phyloP scores from a whole-genome alignment of 1,140 invertebrate species.

The Drosophila bifasciata region DNA sequence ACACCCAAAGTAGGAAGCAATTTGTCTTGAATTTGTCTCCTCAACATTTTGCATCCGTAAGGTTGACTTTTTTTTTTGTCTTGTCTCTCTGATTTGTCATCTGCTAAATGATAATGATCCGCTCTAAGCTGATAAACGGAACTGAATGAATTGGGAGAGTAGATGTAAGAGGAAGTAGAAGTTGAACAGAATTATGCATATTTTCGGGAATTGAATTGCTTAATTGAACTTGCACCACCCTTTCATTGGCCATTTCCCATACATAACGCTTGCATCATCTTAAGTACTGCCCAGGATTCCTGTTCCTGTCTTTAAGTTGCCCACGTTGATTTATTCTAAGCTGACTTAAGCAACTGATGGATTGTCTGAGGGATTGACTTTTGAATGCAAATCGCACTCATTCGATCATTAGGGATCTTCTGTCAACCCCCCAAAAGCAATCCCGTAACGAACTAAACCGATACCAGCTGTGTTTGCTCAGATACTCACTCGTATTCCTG shows the following conservation, averaged over 20 bases:
- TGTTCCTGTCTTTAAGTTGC: too few species aligned
- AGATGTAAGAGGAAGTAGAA: not conserved
- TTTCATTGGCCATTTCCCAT: not conserved
- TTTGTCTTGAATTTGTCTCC: conserved; percentile 52
- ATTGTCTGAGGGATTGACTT: conserved; percentile 45
- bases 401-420: conserved; percentile 25
- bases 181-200: too few species aligned
- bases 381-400: conserved; percentile 34
- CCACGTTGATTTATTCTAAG: conserved; percentile 23
- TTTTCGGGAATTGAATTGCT: too few species aligned
- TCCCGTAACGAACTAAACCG: conserved; percentile 11
- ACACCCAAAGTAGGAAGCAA: conserved; percentile 67
- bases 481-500: too few species aligned
- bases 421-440: conserved; percentile 4
- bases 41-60: conserved; percentile 56
- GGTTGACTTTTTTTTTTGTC: conserved; percentile 13
- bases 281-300: not conserved
- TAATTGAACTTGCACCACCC: not conserved
- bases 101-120: conserved; percentile 38
- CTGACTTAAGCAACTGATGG: conserved; percentile 46
- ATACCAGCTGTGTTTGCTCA: conserved; percentile 36
- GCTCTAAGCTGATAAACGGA: conserved; percentile 32
- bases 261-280: not conserved
- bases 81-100: conserved; percentile 23
- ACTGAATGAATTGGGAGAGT: not conserved